Base-by-base conservation (phyloP, 2,797 vertebrate genomes). In the Alcedo quadribrachys region DNA sequence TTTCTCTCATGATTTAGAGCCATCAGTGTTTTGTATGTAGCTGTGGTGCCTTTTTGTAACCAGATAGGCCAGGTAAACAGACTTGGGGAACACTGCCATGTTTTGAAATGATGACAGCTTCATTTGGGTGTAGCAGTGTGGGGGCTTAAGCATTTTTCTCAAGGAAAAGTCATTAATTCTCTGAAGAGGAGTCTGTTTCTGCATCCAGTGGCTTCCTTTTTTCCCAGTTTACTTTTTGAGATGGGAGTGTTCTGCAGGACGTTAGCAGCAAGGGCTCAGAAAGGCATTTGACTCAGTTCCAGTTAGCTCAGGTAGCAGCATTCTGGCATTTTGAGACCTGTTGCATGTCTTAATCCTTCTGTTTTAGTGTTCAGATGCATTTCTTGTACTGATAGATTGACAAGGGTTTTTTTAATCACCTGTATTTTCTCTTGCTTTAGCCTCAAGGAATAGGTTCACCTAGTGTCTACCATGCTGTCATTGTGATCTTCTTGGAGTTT, bases 401-500 rank as follows among this genome's bases (percentile, higher is more conserved):
- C 7, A 37, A 30, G 21, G 22, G 24, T 48, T 67, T 15, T 30
- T 86, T 50, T 65, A 57, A 74, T 51, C 18, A 12, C n/a, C 30
- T 89, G 11, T 7, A 53, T 77, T 75, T 91, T 57, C 86, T 91
- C 58, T 85, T 83, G 6, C 81, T 91, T 27, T 81, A 99, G 98
- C 98, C 98, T 97, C 98, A 98, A 95, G 98, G 97, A 92, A 98
- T 98, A 70, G 98, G 98, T 73, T 98, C 98, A 62, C 99, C 99
- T 61, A 98, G 97, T 97, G 98, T 99, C 82, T 98, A 98, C 94
- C 99, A 99, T 2, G 99, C 99, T 3, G 99, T 99, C 76, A 98
- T 99, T n/a, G 99, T 99, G 92, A 99, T 99, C 97, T 99, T 99
- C 97, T 97, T 99, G 97, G 99, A 99, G 97, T 99, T 99, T 96